Evolutionary conservation across 2,113 vertebrate species (phyloP).

Genomic region (Odontesthes bonariensis): DNA sequence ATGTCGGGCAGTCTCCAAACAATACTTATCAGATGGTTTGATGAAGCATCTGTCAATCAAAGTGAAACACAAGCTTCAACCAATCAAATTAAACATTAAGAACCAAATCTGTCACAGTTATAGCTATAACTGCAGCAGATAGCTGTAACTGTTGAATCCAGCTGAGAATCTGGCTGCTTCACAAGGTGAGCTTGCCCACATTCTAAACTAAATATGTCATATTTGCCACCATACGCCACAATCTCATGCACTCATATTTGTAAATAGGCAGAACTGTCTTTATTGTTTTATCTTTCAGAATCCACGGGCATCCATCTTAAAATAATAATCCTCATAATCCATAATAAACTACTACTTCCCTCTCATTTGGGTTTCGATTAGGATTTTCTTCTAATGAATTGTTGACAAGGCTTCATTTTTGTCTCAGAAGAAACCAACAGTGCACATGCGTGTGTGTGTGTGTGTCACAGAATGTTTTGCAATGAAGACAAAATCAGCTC

Average conservation of each 20-base stretch:
- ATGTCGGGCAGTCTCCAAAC: too few relatives aligned
- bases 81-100: too few relatives aligned
- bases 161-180: too few relatives aligned
- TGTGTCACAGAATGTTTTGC: not conserved
- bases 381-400: conserved; percentile 14
- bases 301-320: conserved; percentile 2
- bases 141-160: too few relatives aligned
- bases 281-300: conserved; percentile 7
- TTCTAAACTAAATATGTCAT: not conserved
- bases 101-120: too few relatives aligned
- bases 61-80: too few relatives aligned
- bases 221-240: not conserved
- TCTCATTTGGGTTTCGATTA: conserved; percentile 17
- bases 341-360: not conserved
- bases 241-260: not conserved
- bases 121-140: too few relatives aligned
- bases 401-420: conserved; percentile 40
- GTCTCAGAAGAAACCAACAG: conserved; percentile 2
- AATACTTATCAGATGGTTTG: too few relatives aligned
- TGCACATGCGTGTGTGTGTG: conserved; percentile 1
- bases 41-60: too few relatives aligned
- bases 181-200: too few relatives aligned
- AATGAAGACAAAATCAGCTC: conserved; percentile 15
- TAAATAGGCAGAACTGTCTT: not conserved
- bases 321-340: not conserved